Conservation (phyloP, 2,797 vertebrate genomes). For the Hippopotamyrus pictus region DNA sequence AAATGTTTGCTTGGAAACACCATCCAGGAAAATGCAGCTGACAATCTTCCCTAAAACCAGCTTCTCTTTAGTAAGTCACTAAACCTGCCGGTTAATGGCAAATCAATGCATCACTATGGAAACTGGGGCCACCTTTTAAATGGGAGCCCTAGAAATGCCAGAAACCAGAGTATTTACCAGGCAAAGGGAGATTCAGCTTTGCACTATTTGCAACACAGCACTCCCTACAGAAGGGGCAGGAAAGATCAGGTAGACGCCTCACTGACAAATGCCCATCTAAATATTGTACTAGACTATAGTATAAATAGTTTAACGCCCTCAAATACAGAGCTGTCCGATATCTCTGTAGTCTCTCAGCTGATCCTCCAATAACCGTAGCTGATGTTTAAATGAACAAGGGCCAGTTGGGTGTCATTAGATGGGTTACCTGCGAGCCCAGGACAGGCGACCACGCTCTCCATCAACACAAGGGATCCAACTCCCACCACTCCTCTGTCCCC, state of each 20-base stretch:
- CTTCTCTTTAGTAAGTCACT: background rate
- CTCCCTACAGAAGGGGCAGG: background rate
- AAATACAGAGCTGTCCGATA: background rate
- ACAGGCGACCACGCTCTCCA: background rate
- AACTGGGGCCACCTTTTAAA: conserved; percentile 46
- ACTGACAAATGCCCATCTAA: background rate
- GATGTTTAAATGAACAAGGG: background rate
- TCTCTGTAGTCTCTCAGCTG: background rate
- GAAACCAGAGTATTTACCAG: conserved; percentile 20
- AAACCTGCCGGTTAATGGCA: conserved; percentile 28
- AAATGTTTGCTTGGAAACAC: background rate
- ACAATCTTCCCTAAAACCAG: background rate
- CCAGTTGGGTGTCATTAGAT: background rate
- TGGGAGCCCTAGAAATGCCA: conserved; percentile 45
- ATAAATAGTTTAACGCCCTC: background rate
- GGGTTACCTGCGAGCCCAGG: background rate
- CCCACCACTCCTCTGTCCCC: background rate
- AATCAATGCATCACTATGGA: conserved; percentile 50
- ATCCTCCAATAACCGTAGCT: background rate
- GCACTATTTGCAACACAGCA: background rate
- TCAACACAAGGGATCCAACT: background rate
- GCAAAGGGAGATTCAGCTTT: background rate
- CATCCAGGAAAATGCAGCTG: background rate
- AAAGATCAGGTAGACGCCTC: background rate
- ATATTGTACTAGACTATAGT: background rate